A percentile compares a stretch with the other conserved stretches of the same genome.
These are phyloP conservation scores for Agrochola macilenta DNA, from an alignment of 2,888 invertebrate genomes.

Conservation along the genomic window DNA sequence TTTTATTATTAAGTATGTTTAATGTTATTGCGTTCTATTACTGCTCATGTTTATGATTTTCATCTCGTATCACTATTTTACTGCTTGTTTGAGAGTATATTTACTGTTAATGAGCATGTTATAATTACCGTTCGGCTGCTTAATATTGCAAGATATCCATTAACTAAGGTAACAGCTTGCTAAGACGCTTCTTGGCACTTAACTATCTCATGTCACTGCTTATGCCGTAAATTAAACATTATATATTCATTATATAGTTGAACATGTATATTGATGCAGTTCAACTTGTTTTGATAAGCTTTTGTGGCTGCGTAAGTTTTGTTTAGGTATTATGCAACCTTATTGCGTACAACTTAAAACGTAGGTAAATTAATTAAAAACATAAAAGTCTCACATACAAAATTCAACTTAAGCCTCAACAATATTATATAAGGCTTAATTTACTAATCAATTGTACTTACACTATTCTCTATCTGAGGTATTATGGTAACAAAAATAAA, in stretches of 20 bases:
- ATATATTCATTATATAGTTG: background rate
- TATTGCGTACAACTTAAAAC: background rate
- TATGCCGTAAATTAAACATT: constrained; percentile 36
- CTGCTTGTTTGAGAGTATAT: constrained; percentile 33
- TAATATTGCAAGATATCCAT: constrained; percentile 54
- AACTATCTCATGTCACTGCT: constrained; percentile 40
- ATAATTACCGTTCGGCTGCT: constrained; percentile 18
- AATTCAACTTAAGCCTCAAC: no score
- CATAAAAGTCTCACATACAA: background rate
- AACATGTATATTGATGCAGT: background rate
- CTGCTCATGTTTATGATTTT: constrained; percentile 46
- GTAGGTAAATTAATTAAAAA: background rate
- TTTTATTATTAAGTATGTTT: constrained; percentile 18
- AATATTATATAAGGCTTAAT: no score
- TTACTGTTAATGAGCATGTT: constrained; percentile 15
- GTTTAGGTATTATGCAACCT: background rate
- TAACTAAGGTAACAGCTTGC: constrained; percentile 51
- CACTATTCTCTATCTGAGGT: no score
- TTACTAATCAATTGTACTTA: no score
- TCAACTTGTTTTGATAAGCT: background rate
- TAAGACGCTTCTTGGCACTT: constrained; percentile 49
- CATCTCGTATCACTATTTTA: constrained; percentile 34
- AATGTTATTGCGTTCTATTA: constrained; percentile 43
- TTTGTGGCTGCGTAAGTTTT: background rate
- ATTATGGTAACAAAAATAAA: no score